phyloP scores from a whole-genome alignment of 2,113 vertebrate species.

The Hystrix brachyura region DNA sequence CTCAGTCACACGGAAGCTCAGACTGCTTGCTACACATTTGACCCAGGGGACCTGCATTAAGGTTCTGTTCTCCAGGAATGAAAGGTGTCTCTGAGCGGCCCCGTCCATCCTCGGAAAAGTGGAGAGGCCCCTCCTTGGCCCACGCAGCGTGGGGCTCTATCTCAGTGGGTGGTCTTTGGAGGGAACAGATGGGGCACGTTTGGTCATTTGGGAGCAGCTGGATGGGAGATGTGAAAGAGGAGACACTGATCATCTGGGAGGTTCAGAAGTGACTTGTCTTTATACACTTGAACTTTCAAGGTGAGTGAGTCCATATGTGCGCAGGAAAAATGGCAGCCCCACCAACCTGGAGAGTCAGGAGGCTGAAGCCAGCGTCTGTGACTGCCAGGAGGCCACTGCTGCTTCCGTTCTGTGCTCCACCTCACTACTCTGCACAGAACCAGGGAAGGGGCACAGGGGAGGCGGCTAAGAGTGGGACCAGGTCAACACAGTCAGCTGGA shows the following conservation, averaged over 20 bases:
- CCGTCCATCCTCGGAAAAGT: constrained; percentile 84
- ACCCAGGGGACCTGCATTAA: constrained; percentile 79
- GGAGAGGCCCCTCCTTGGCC: constrained; percentile 64
- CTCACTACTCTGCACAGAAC: neutral
- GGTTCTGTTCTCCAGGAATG: constrained; percentile 80
- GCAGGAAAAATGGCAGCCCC: neutral
- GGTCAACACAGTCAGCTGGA: neutral
- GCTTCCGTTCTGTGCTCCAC: neutral
- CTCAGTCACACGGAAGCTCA: neutral
- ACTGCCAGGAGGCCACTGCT: neutral
- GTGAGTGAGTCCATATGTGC: neutral
- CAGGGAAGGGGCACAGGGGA: neutral
- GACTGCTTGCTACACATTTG: constrained; percentile 78
- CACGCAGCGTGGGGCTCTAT: neutral
- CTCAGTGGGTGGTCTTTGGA: neutral
- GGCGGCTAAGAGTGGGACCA: neutral
- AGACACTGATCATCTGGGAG: neutral
- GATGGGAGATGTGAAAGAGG: neutral
- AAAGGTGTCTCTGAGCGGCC: constrained; percentile 79
- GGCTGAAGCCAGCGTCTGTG: neutral
- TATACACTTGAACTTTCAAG: neutral
- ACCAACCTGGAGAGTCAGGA: neutral
- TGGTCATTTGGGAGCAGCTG: neutral
- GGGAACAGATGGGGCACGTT: neutral
- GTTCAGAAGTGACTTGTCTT: neutral